Conservation (phyloP, 2,888 invertebrate species). For the Temnothorax unifasciatus region DNA sequence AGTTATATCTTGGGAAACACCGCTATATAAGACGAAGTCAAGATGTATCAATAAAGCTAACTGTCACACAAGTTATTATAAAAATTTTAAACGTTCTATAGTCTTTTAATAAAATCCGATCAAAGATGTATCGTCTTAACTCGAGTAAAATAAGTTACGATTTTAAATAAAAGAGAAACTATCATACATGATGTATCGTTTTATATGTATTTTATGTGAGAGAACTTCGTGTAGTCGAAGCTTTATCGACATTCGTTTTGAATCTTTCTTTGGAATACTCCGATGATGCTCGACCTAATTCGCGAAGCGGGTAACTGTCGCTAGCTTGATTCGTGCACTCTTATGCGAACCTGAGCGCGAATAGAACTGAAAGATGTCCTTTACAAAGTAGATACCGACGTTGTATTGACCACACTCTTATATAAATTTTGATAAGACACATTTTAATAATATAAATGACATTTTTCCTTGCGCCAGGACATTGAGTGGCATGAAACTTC, state of each 20-base stretch:
- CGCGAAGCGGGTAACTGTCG: neutral
- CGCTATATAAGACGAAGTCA: neutral
- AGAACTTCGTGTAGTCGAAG: neutral
- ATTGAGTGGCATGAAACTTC: neutral
- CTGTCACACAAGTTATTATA: neutral
- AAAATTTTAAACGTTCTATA: neutral
- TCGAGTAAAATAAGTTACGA: neutral
- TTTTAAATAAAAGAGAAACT: neutral
- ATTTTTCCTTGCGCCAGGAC: neutral
- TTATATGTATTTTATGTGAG: neutral
- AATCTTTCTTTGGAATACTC: slow-evolving; percentile 14
- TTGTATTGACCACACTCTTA: slow-evolving; percentile 2
- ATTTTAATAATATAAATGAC: slow-evolving; percentile 38
- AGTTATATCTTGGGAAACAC: neutral
- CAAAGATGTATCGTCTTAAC: neutral
- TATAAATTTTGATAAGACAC: slow-evolving; percentile 37
- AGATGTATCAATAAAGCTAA: slow-evolving; percentile 10
- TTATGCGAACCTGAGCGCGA: neutral
- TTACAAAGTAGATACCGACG: slow-evolving; percentile 11
- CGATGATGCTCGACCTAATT: slow-evolving; percentile 26
- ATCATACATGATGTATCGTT: neutral
- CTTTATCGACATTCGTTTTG: neutral
- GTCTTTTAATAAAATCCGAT: slow-evolving; percentile 3
- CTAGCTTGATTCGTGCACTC: slow-evolving; percentile 6
- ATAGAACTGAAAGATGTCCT: slow-evolving; percentile 17